A percentile compares a stretch with the other conserved stretches of the same genome.
Conservation (phyloP, 2,797 vertebrate genomes). For the Bucorvus abyssinicus region DNA sequence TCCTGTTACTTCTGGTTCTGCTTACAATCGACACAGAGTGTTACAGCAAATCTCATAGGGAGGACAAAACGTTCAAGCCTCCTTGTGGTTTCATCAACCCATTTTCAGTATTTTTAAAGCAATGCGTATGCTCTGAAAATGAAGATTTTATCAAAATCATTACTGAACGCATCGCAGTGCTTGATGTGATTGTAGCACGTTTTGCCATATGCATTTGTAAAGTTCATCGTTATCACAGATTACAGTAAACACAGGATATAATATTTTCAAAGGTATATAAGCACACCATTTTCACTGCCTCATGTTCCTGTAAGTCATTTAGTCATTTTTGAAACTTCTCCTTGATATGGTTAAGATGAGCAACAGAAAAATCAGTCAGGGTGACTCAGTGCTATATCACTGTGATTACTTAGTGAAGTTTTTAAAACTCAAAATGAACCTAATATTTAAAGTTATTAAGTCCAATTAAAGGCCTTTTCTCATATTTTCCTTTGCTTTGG, state of each 20-base stretch:
- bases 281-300: background rate
- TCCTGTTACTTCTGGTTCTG: constrained; percentile 22
- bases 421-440: background rate
- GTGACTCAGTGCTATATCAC: background rate
- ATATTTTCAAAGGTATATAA: background rate
- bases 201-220: background rate
- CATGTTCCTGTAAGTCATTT: background rate
- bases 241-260: background rate
- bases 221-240: background rate
- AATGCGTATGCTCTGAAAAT: background rate
- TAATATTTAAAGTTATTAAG: background rate
- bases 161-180: background rate
- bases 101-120: background rate
- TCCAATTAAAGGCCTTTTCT: background rate
- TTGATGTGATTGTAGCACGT: background rate
- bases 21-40: background rate
- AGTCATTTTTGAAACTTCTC: background rate
- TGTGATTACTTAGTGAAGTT: background rate
- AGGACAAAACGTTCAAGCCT: background rate
- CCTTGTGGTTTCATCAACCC: background rate
- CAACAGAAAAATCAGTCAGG: background rate
- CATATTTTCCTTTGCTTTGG: background rate
- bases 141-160: background rate
- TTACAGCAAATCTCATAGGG: background rate
- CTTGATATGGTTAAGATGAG: background rate